Evolutionary conservation across 2,797 vertebrate species (phyloP), one percentile per base, ranked within the genome.

Genomic region (Myotis vivesi): DNA sequence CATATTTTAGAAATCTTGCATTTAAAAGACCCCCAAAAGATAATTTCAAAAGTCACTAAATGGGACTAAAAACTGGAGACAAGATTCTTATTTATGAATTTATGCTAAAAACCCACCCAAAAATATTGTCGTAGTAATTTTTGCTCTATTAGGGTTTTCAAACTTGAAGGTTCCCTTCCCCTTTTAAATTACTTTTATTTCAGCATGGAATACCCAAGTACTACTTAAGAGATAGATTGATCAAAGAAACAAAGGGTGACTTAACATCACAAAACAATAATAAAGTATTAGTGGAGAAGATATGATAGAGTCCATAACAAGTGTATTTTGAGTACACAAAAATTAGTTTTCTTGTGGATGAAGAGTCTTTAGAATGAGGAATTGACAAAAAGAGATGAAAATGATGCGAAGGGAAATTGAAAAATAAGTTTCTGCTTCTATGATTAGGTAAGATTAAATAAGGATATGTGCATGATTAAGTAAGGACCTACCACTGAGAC

Each of bases 241-340:
- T 92, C 68, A 95, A 87, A 94, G 89, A 94, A 44, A 59, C 16
- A 46, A 33, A 83, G 84, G 79, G 55, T 72, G 38, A 92, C 64
- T 88, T 87, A 80, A 71, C 20, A 80, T 44, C 82, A 83, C 12
- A 68, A 22, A 85, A 41, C 55, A 53, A 72, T 71, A 95, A 46
- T 71, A 81, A 95, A 36, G n/a, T 22, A 62, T 96, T 92, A 46
- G 36, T n/a, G 17, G 51, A 75, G n/a, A 93, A 83, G 22, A 72
- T 51, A 38, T 49, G 36, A 62, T 73, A 49, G n/a, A 87, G 84
- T 69, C 68, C 62, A 53, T 53, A 77, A 72, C 25, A 92, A 96
- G 41, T 13, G 9, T 97, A 89, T 85, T 95, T 92, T 92, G 91
- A 87, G 49, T 94, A 95, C 96, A 92, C n/a, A 87, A 92, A 97